phyloP scores from a whole-genome alignment of 2,888 invertebrate genomes.

The Myopa tessellatipennis region DNA sequence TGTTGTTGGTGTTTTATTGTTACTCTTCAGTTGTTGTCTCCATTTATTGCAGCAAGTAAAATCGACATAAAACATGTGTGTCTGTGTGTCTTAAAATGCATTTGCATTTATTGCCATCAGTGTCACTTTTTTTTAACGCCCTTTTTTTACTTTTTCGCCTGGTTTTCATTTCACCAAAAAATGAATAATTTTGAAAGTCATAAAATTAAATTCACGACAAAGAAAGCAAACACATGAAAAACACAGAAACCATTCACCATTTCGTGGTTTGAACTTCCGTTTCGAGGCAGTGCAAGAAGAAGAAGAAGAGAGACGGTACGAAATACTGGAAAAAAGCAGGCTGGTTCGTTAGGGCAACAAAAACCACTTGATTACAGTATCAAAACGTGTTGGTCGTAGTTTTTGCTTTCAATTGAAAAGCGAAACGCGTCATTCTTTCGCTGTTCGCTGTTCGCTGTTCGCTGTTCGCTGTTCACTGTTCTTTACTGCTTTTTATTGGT shows the following conservation, averaged over 20 bases:
- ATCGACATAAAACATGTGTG: neutral
- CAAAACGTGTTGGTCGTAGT: slow-evolving; percentile 25
- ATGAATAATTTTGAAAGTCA: neutral
- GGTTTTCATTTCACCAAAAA: neutral
- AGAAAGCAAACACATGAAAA: neutral
- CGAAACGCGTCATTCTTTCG: neutral
- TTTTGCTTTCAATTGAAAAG: neutral
- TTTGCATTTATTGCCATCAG: neutral
- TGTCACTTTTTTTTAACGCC: neutral
- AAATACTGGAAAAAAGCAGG: neutral
- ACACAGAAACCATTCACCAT: neutral
- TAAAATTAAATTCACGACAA: neutral
- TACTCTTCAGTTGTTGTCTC: neutral
- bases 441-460: neutral
- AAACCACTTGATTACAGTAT: slow-evolving; percentile 39
- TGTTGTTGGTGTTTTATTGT: neutral
- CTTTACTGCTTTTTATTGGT: neutral
- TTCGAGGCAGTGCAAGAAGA: neutral
- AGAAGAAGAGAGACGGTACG: neutral
- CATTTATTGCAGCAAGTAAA: neutral
- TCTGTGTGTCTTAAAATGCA: neutral
- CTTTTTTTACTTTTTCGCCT: neutral
- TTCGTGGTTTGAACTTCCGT: neutral
- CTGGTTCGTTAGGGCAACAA: slow-evolving; percentile 33
- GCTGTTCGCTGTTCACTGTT: neutral